Evolutionary conservation across 1,140 invertebrate species (phyloP), one percentile per base, ranked within the genome.

Genomic region (Cepaea nemoralis): DNA sequence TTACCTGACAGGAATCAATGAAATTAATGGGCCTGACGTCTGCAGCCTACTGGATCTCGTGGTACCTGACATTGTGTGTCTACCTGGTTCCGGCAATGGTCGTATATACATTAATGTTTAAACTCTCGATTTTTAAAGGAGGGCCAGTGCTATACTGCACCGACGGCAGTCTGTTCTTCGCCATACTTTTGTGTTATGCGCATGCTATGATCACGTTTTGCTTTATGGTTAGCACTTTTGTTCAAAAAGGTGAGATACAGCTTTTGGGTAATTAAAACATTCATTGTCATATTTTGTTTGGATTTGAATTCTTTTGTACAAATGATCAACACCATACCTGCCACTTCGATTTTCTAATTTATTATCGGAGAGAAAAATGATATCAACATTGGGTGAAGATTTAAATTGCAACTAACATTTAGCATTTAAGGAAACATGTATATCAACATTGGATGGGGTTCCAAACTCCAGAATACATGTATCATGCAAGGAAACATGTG

Each of bases 1-100:
- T n/a, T n/a, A n/a, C n/a, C n/a, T n/a, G n/a, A n/a, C n/a, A 95
- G 94, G 95, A 96, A 93, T 94, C 95, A 0, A 96, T 96, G 95
- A 96, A 95, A 89, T 94, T 96, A 87, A 96, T 96, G 95, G 96
- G 96, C 2, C 89, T 96, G 27, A 93, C 93, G 10, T 94, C 94
- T 80, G 96, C 94, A 94, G 86, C 96, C 33, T 95, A 97, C 86
- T 96, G 95, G 95, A 89, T 93, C 8, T 95, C 95, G 0, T 96
- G 95, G 95, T 96, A 96, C 87, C 90, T 95, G 37, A 95, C 95
- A 85, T 94, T 94, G 73, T 94, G 95, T 84, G 89, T 94, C 0
- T 94, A 95, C 86, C 90, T 96, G 1, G 83, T 94, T 0, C 92
- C 95, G 75, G 93, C 91, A 5, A 89, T 93, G 24, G 84, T 92